Evolutionary conservation across 2,797 vertebrate species (phyloP).

Genomic region (Sebastes paucispinis): DNA sequence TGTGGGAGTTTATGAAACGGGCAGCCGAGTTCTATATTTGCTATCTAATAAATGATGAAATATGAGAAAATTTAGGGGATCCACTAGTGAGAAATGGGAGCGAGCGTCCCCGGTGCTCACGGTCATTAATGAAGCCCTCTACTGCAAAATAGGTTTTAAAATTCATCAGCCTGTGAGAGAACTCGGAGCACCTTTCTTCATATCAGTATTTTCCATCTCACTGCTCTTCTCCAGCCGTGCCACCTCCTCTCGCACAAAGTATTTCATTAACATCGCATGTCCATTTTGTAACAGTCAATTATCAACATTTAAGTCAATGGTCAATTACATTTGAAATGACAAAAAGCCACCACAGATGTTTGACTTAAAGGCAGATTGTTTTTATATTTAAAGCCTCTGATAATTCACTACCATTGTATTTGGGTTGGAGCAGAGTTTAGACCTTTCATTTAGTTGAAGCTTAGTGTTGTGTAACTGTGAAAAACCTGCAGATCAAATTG

Average conservation of each 20-base stretch:
- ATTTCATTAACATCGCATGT: background rate
- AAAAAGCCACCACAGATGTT: background rate
- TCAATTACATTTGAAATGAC: background rate
- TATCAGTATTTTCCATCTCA: constrained; percentile 48
- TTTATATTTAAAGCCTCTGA: background rate
- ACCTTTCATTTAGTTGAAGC: background rate
- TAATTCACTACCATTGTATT: background rate
- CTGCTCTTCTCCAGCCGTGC: background rate
- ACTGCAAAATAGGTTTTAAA: constrained; percentile 45
- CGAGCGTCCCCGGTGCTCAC: constrained; percentile 18
- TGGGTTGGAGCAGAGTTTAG: background rate
- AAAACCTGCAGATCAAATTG: background rate
- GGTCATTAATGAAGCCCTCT: constrained; percentile 57
- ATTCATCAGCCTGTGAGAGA: constrained; percentile 43
- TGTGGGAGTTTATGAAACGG: background rate
- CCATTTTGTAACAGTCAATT: background rate
- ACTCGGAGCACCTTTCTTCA: constrained; percentile 34
- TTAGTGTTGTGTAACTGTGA: background rate
- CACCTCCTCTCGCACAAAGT: constrained; percentile 6
- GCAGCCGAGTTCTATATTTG: constrained; percentile 6
- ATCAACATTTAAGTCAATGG: background rate
- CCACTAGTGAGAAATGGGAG: constrained; percentile 21
- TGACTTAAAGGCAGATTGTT: background rate
- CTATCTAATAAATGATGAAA: constrained; percentile 46
- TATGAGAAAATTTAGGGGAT: constrained; percentile 38